Evolutionary conservation across 2,113 vertebrate genomes (phyloP).

Genomic region (Pteruthius melanotis): DNA sequence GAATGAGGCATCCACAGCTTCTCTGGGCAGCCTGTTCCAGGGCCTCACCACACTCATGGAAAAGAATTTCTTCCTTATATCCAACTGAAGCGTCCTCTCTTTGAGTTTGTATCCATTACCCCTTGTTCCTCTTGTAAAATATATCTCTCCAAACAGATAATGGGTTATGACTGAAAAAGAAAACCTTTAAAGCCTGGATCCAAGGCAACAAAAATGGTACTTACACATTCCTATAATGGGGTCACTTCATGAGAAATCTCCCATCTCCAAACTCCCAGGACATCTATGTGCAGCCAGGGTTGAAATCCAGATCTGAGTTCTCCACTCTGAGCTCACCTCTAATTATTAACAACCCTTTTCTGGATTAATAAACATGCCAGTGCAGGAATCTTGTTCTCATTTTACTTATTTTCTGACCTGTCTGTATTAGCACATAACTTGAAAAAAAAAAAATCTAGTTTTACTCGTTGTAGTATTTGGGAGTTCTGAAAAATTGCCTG

Average conservation of each 20-base stretch:
- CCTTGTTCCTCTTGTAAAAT: background rate
- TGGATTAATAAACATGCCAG: background rate
- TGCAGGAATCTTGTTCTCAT: background rate
- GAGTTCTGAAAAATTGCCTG: conserved; percentile 78
- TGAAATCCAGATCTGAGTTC: background rate
- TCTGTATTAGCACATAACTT: background rate
- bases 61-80: background rate
- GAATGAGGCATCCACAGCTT: background rate
- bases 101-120: background rate
- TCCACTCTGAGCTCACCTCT: background rate
- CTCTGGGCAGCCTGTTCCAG: background rate
- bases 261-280: background rate
- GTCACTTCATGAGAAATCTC: background rate
- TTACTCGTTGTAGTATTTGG: conserved; percentile 56
- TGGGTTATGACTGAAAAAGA: background rate
- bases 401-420: background rate
- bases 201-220: background rate
- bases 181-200: background rate
- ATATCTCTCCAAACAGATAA: background rate
- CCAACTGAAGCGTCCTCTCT: background rate
- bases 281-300: background rate
- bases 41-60: accelerated
- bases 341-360: background rate
- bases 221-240: background rate
- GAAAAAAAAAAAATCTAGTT: background rate